Base-by-base conservation (phyloP, 2,113 vertebrate species). In the Phalacrocorax brasilianus region DNA sequence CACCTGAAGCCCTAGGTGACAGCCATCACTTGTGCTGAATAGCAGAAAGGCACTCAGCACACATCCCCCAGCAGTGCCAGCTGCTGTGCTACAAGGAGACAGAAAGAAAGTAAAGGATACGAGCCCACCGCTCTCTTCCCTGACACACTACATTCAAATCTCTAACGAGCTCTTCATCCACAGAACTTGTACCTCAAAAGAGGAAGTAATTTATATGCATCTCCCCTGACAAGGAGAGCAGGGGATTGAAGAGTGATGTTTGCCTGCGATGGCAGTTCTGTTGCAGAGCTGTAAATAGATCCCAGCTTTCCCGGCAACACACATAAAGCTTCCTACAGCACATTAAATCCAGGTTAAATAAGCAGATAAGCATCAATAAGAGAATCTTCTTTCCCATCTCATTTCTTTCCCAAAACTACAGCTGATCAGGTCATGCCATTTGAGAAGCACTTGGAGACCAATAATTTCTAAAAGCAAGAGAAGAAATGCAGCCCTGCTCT, bases 281-380 rank as follows among this genome's bases (percentile, higher is more conserved):
- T 47, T 63, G 44, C 72, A 95, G 47, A 90, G 83, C 80, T 92
- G n/a, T 86, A 85, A 93, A 91, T 24, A 79, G 71, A 75, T 72
- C 73, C 65, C 61, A 92, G 83, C 52, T 68, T 75, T 89, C 76
- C 70, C 7, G 0, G 13, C 89, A 44, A 85, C 6, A 32, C 65
- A 53, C 0, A 1, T 14, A 66, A 62, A 52, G 30, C 40, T 89
- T 85, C 73, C 53, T 17, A 58, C n/a, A 76, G 73, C 35, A 59
- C 4, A 0, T 24, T n/a, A 78, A 89, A 94, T 21, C 65, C 91
- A 85, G 53, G 89, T 65, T 63, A 78, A 82, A 87, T 26, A 67
- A 4, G 13, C 45, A 82, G 61, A 91, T 13, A 3, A 70, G 12
- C 13, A 94, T 28, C 86, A 56, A 5, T 30, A 72, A 23, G 14